These are phyloP conservation scores for Octonoba sinensis DNA, from an alignment of 2,888 invertebrate genomes.

Conservation along the genomic window DNA sequence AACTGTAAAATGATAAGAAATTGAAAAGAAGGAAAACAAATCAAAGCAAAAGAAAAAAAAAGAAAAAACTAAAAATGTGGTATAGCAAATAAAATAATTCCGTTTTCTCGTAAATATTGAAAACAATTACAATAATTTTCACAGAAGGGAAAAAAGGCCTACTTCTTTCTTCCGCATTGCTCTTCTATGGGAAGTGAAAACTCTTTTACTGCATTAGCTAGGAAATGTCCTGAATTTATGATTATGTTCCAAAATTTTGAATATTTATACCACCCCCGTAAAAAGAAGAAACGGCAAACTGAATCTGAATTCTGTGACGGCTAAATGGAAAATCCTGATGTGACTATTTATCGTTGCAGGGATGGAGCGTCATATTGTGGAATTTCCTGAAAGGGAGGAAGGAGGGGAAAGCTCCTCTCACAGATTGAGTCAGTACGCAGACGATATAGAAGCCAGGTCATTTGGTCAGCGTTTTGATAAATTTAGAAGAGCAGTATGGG, in stretches of 20 bases:
- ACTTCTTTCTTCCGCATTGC: too few species aligned
- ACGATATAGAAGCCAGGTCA: conserved; percentile 22
- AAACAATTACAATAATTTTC: too few species aligned
- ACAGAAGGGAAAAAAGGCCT: too few species aligned
- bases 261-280: background rate
- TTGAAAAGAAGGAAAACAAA: too few species aligned
- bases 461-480: conserved; percentile 59
- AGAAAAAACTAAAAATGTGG: too few species aligned
- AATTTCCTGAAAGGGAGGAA: conserved; percentile 33
- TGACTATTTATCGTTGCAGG: conserved; percentile 45
- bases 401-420: conserved; percentile 4
- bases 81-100: too few species aligned
- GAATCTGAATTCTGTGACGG: conserved; percentile 1
- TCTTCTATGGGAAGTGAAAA: too few species aligned
- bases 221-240: too few species aligned
- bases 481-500: conserved; percentile 23
- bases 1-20: too few species aligned
- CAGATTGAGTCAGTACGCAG: conserved; percentile 48
- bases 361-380: conserved; percentile 9
- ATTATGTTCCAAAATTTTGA: background rate
- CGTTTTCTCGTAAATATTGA: too few species aligned
- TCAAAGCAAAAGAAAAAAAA: too few species aligned
- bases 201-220: too few species aligned
- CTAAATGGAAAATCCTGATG: conserved; percentile 42
- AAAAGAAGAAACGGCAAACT: background rate